Conservation (phyloP, 2,888 invertebrate species). For the Exocentrus adspersus region DNA sequence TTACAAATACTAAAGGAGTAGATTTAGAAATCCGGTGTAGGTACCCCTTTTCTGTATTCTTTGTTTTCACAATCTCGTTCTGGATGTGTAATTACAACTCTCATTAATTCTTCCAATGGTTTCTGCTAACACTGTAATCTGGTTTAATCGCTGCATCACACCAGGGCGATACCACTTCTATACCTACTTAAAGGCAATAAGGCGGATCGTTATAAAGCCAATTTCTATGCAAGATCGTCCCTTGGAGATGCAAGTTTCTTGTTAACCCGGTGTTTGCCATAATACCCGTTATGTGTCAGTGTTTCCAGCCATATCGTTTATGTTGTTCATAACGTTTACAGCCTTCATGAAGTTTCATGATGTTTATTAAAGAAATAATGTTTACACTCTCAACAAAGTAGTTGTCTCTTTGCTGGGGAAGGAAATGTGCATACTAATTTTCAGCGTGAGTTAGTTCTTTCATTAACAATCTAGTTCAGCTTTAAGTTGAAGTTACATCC, state of each 20-base stretch:
- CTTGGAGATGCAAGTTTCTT: slow-evolving; percentile 5
- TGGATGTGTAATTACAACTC: not conserved
- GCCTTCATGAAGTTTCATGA: not conserved
- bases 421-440: too few relatives aligned
- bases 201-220: not conserved
- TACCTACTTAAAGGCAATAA: not conserved
- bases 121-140: too few relatives aligned
- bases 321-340: slow-evolving; percentile 3
- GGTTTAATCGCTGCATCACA: too few relatives aligned
- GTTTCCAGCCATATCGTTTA: not conserved
- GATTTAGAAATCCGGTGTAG: too few relatives aligned
- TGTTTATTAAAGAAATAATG: not conserved
- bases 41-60: too few relatives aligned
- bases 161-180: not conserved
- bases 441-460: too few relatives aligned
- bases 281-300: not conserved
- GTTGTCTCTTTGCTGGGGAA: not conserved
- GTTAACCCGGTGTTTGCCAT: slow-evolving; percentile 4
- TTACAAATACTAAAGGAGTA: too few relatives aligned
- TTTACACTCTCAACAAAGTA: not conserved
- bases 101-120: too few relatives aligned
- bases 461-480: too few relatives aligned
- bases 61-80: not conserved
- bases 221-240: slow-evolving; percentile 8
- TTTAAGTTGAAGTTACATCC: too few relatives aligned